A percentile compares a stretch with the other conserved stretches of the same genome.
These are phyloP conservation scores for Diachrysia chrysitis DNA, from an alignment of 2,888 invertebrate genomes.

Conservation along the genomic window DNA sequence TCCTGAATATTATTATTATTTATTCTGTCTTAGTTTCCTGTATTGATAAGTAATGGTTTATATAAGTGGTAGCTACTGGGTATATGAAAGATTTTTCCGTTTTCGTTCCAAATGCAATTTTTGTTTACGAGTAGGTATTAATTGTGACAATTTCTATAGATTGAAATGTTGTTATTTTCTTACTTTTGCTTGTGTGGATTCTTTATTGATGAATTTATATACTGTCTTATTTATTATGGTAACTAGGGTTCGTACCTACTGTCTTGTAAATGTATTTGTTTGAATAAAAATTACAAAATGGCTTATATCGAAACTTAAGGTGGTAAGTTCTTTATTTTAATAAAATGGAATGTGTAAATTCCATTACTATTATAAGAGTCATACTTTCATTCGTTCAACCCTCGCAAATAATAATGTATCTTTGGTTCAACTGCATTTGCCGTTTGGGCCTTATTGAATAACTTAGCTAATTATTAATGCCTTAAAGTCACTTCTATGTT, in stretches of 20 bases:
- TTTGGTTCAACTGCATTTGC: constrained; percentile 50
- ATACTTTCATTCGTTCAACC: constrained; percentile 86
- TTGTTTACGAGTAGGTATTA: too few relatives aligned
- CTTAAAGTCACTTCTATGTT: constrained; percentile 47
- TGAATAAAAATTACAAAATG: not conserved
- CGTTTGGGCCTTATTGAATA: constrained; percentile 34
- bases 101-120: too few relatives aligned
- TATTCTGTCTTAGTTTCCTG: too few relatives aligned
- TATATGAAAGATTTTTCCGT: too few relatives aligned
- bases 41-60: too few relatives aligned
- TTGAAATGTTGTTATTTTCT: too few relatives aligned
- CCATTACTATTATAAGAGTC: constrained; percentile 72
- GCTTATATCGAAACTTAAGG: not conserved
- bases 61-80: too few relatives aligned
- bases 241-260: not conserved
- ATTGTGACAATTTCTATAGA: too few relatives aligned
- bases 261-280: not conserved
- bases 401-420: constrained; percentile 75
- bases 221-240: not conserved
- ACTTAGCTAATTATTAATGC: constrained; percentile 34
- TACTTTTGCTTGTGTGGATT: too few relatives aligned
- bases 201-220: too few relatives aligned
- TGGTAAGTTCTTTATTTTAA: constrained; percentile 5
- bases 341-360: constrained; percentile 9
- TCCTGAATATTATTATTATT: too few relatives aligned